phyloP scores from a whole-genome alignment of 2,113 vertebrate genomes.

The Cavia aperea region DNA sequence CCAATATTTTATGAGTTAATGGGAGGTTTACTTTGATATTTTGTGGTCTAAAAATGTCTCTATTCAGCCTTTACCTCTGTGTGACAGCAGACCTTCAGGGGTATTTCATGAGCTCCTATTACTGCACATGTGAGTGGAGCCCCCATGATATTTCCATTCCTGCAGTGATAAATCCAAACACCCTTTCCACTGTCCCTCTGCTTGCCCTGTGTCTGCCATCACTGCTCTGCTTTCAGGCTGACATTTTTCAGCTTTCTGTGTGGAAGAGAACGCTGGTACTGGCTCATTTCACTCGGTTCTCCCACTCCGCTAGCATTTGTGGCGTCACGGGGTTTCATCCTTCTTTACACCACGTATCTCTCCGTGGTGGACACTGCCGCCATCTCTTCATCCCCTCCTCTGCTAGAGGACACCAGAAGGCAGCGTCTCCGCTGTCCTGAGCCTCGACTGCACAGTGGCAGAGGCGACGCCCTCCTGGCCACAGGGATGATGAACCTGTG shows the following conservation, averaged over 20 bases:
- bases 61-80: not conserved
- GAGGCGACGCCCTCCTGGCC: not conserved
- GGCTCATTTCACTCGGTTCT: not conserved
- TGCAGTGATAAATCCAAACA: not conserved
- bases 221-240: not conserved
- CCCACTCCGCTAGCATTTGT: not conserved
- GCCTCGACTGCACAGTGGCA: not conserved
- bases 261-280: too few species aligned
- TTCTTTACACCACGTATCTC: too few species aligned
- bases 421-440: fast-evolving
- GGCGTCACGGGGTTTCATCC: not conserved
- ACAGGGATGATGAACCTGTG: fast-evolving
- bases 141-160: not conserved
- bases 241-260: not conserved
- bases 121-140: too few species aligned
- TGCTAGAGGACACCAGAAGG: not conserved
- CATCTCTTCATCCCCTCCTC: not conserved
- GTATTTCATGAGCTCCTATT: too few species aligned
- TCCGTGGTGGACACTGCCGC: not conserved
- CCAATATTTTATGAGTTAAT: not conserved
- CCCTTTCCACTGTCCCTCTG: too few species aligned
- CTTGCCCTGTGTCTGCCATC: not conserved
- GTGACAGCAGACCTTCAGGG: not conserved
- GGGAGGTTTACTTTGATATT: not conserved
- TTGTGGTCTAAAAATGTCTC: not conserved